phyloP scores from a whole-genome alignment of 1,140 invertebrate species.

The Ostrea denselamellosa region DNA sequence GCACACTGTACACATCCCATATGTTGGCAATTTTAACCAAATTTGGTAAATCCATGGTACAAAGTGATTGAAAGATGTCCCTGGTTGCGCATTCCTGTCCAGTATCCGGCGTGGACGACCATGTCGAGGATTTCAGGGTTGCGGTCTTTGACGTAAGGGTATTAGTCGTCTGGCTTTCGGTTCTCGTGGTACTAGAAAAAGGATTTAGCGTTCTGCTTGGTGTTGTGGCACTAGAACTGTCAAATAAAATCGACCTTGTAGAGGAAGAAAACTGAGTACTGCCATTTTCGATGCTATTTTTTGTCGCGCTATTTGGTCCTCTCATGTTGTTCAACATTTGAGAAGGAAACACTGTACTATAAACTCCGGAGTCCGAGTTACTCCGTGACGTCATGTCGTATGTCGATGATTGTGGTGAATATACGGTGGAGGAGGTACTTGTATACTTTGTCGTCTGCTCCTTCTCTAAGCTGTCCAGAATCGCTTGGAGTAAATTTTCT shows the following conservation, averaged over 20 bases:
- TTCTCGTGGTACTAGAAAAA: neutral
- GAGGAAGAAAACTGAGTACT: neutral
- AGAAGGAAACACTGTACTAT: neutral
- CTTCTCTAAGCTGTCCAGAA: neutral
- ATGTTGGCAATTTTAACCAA: constrained; percentile 33
- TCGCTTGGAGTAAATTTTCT: neutral
- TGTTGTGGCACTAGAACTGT: neutral
- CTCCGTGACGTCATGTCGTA: neutral
- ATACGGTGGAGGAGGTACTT: neutral
- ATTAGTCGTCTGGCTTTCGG: neutral
- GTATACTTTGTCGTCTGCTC: neutral
- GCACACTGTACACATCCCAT: constrained; percentile 40
- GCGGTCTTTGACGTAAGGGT: neutral
- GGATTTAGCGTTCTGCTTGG: neutral
- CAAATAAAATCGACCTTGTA: neutral
- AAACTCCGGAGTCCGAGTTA: neutral
- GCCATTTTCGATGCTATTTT: neutral
- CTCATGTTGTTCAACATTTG: neutral
- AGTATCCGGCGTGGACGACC: neutral
- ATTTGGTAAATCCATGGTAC: neutral
- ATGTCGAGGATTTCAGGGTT: neutral
- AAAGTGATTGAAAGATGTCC: neutral
- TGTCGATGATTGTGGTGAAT: neutral
- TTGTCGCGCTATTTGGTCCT: neutral
- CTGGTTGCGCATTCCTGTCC: neutral